Base-by-base conservation (phyloP, 2,888 invertebrate species). In the Crematogaster levior region DNA sequence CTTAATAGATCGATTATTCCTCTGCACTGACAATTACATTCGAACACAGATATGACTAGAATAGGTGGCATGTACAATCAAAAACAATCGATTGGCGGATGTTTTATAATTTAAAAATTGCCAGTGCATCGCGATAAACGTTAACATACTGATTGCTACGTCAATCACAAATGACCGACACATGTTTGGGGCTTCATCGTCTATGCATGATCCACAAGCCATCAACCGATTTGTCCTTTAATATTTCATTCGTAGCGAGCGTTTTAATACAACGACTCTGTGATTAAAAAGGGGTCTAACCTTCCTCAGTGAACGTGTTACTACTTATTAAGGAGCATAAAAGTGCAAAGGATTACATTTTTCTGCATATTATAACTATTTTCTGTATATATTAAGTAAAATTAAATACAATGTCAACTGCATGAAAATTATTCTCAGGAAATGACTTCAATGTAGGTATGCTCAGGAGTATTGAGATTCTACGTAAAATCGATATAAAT, bases 21-120 rank as follows among this genome's bases (percentile, higher is more conserved):
- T 80, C 4, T 66, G 46, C 77, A 58, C 24, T 37, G 60, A 75
- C 15, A 60, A 37, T 72, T 46, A 77, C 3, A 46, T 56, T 40
- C 10, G 12, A 24, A 68, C 24, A 48, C n/a, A 74, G 24, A 24
- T 40, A 24, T 24, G 4, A 60, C 21, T 18, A 18, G 15, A 61
- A 61, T 10, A 37, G 12, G 37, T 65, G 40, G 10, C 27, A 30
- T n/a, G 3, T 9, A 58, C 37, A 53, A 72, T 72, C 1, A 34
- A 73, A 43, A n/a, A 43, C n/a, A 12, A 43, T 30, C 2, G 12
- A 9, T 0, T 21, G 5, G 15, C n/a, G 7, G 37, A 30, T 15
- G 18, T 58, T 60, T 21, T 4, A 15, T 73, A 43, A 56, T 72
- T 72, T 72, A 27, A n/a, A 27, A 72, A n/a, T 58, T 58, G 40